A percentile compares a stretch with the other conserved stretches of the same genome.
These are phyloP conservation scores for Aplodontia rufa DNA, from an alignment of 2,113 vertebrate species.

Conservation along the genomic window DNA sequence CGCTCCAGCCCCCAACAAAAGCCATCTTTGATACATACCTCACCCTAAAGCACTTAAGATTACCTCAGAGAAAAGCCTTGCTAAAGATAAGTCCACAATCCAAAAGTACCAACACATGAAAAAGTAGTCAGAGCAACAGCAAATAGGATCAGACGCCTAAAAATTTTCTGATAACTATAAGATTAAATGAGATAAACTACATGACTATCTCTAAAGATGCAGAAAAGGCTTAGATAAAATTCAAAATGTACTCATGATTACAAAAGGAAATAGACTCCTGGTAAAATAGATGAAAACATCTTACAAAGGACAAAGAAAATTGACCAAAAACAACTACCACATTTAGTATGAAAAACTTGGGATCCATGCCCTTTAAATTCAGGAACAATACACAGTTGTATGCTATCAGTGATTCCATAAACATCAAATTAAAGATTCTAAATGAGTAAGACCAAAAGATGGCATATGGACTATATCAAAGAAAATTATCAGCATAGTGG, in stretches of 20 bases:
- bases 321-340: background rate
- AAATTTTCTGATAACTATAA: background rate
- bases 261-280: background rate
- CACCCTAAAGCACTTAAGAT: background rate
- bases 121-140: background rate
- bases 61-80: background rate
- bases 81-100: background rate
- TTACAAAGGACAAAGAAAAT: background rate
- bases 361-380: background rate
- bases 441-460: background rate
- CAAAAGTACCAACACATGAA: background rate
- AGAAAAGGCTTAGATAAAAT: background rate
- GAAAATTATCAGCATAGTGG: no score
- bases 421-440: background rate
- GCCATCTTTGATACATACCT: background rate
- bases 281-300: background rate
- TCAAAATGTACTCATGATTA: background rate
- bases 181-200: background rate
- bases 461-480: background rate
- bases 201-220: background rate
- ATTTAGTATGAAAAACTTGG: background rate
- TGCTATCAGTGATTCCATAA: background rate
- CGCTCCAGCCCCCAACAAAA: no score
- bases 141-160: background rate
- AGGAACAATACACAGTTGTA: background rate